A percentile compares a stretch with the other conserved stretches of the same genome.
phyloP scores from a whole-genome alignment of 2,113 vertebrate species.

The Notarius lentiginosus region DNA sequence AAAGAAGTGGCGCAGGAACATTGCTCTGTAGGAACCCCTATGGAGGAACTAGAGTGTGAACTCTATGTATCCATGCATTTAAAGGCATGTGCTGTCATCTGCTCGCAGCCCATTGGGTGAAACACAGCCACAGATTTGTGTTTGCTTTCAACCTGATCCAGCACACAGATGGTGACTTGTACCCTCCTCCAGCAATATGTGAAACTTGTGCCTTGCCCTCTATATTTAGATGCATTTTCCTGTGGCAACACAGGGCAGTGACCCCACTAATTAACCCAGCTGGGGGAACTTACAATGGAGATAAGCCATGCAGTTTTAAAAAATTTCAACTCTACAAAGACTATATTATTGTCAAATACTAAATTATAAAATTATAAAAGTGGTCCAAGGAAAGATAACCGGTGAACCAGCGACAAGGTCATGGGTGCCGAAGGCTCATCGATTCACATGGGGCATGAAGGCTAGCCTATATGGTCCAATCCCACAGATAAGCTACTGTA shows the following conservation, averaged over 20 bases:
- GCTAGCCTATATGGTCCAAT: no score
- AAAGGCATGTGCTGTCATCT: constrained; percentile 40
- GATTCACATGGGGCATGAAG: no score
- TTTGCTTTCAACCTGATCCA: constrained; percentile 44
- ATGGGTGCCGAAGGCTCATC: no score
- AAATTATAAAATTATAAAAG: neutral
- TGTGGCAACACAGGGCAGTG: neutral
- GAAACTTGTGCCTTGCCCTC: constrained; percentile 12
- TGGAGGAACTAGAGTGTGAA: neutral
- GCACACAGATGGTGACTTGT: constrained; percentile 47
- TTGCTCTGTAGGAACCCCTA: neutral
- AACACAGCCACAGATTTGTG: constrained; percentile 24
- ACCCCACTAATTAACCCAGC: constrained; percentile 43
- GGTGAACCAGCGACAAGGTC: no score
- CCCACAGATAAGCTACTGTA: no score
- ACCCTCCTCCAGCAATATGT: constrained; percentile 8
- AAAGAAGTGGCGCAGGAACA: neutral
- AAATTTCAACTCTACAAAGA: neutral
- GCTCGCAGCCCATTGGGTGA: constrained; percentile 30
- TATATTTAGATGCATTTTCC: constrained; percentile 3
- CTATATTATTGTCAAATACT: neutral
- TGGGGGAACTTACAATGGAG: constrained; percentile 1
- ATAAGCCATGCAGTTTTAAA: neutral
- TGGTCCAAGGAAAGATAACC: no score
- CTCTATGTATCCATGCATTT: constrained; percentile 22